Conservation (phyloP, 2,797 vertebrate species). For the Sebastes kiyomatsui region DNA sequence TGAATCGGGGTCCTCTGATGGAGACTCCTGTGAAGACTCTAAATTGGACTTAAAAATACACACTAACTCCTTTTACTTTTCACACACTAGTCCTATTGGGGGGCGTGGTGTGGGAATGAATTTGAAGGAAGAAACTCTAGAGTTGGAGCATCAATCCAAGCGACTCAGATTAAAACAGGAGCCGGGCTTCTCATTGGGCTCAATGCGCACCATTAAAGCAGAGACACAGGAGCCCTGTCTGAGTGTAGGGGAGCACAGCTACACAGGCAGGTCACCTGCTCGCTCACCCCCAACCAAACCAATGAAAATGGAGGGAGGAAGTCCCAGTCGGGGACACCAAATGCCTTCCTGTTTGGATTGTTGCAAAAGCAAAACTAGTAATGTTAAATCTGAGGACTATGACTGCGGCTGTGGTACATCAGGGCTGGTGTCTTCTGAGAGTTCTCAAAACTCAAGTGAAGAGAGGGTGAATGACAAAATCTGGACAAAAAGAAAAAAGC, state of each 20-base stretch:
- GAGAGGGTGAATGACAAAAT: constrained; percentile 60
- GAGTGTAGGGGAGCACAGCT: constrained; percentile 75
- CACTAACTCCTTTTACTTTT: constrained; percentile 27
- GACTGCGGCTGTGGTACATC: constrained; percentile 45
- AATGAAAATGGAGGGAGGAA: constrained; percentile 74
- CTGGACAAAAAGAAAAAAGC: constrained; percentile 88
- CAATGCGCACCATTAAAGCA: constrained; percentile 51
- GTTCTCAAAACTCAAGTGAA: constrained; percentile 61
- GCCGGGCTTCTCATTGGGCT: constrained; percentile 37
- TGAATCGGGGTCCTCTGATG: constrained; percentile 58
- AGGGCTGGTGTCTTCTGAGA: constrained; percentile 41
- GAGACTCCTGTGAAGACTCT: constrained; percentile 51
- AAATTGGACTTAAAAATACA: constrained; percentile 50
- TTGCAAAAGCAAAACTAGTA: constrained; percentile 30
- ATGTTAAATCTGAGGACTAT: constrained; percentile 24
- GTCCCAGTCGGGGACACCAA: constrained; percentile 21
- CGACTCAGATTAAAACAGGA: constrained; percentile 47
- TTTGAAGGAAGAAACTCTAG: constrained; percentile 48
- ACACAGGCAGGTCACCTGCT: constrained; percentile 74
- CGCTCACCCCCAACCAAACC: constrained; percentile 75
- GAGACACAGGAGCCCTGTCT: constrained; percentile 68
- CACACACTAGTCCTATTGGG: constrained; percentile 14
- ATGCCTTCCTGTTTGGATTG: constrained; percentile 55
- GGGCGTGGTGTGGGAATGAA: constrained; percentile 22
- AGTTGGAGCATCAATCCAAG: constrained; percentile 39